Percentiles rank a stretch among this genome's conserved stretches.
These are phyloP conservation scores for Epizoanthus stellaris DNA, from an alignment of 92 coral and sea anemone genomes.

Conservation along the genomic window DNA sequence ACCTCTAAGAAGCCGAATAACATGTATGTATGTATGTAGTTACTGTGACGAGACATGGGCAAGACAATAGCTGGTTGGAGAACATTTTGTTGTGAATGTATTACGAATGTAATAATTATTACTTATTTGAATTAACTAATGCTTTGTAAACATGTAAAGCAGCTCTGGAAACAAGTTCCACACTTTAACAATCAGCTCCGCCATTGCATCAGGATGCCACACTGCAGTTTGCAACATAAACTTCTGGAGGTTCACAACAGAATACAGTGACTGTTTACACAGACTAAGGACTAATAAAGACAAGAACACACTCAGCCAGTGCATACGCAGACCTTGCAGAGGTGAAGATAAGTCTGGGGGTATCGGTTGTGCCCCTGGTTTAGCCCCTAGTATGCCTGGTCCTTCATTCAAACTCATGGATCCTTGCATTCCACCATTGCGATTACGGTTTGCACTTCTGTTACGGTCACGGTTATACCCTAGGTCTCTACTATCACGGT, in stretches of 20 bases:
- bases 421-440: conserved; percentile 59
- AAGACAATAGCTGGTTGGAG: not conserved
- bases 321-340: conserved; percentile 70
- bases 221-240: not conserved
- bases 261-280: conserved; percentile 6
- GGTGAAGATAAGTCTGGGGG: conserved; percentile 55
- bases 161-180: not conserved
- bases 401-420: conserved; percentile 67
- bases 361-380: conserved; percentile 80
- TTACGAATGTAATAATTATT: too few species aligned
- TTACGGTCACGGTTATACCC: conserved; percentile 64
- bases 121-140: not conserved
- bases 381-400: conserved; percentile 93
- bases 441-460: conserved; percentile 54
- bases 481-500: conserved; percentile 57
- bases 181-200: not conserved
- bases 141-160: not conserved
- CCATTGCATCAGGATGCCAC: not conserved
- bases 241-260: not conserved
- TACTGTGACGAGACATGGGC: not conserved
- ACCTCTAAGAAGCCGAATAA: not conserved
- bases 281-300: conserved; percentile 1
- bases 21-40: not conserved
- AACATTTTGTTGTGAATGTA: not conserved
- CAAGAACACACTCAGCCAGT: not conserved